These are phyloP conservation scores for Synanthedon tipuliformis DNA, from an alignment of 2,888 invertebrate species.

Conservation along the genomic window DNA sequence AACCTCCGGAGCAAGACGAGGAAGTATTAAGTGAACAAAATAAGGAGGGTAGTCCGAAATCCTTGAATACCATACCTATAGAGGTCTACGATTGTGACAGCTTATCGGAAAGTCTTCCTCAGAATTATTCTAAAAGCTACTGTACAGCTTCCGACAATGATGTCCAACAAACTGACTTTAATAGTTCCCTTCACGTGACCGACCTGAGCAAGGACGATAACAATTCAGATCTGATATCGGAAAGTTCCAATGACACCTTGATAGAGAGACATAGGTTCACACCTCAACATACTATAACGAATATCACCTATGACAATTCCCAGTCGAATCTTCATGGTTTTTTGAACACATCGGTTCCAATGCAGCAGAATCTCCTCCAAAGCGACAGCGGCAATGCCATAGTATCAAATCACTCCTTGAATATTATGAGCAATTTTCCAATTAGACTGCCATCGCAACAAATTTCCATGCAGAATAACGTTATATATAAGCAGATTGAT, in stretches of 20 bases:
- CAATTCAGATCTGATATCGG: conserved; percentile 51
- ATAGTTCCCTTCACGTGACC: conserved; percentile 32
- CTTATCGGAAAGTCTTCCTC: conserved; percentile 40
- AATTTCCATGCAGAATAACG: conserved; percentile 41
- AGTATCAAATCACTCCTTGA: conserved; percentile 41
- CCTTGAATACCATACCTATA: conserved; percentile 47
- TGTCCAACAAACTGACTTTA: conserved; percentile 27
- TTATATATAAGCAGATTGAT: conserved; percentile 48
- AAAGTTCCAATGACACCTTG: conserved; percentile 41
- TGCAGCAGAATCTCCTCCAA: conserved; percentile 42
- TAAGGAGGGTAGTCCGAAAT: conserved; percentile 26
- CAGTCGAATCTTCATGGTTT: conserved; percentile 45
- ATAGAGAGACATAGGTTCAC: conserved; percentile 43
- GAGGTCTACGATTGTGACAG: conserved; percentile 60
- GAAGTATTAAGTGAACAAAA: conserved; percentile 20
- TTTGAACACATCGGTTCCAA: conserved; percentile 38
- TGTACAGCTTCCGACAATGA: conserved; percentile 28
- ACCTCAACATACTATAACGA: conserved; percentile 33
- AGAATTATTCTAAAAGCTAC: conserved; percentile 43
- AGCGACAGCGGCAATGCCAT: conserved; percentile 38
- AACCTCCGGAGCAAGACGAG: conserved; percentile 18
- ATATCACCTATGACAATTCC: conserved; percentile 30
- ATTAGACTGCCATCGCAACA: conserved; percentile 47
- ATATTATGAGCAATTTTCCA: conserved; percentile 58
- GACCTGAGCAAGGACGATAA: conserved; percentile 54